These are phyloP conservation scores for Smutsia gigantea DNA, from an alignment of 2,797 vertebrate genomes.

Conservation along the genomic window DNA sequence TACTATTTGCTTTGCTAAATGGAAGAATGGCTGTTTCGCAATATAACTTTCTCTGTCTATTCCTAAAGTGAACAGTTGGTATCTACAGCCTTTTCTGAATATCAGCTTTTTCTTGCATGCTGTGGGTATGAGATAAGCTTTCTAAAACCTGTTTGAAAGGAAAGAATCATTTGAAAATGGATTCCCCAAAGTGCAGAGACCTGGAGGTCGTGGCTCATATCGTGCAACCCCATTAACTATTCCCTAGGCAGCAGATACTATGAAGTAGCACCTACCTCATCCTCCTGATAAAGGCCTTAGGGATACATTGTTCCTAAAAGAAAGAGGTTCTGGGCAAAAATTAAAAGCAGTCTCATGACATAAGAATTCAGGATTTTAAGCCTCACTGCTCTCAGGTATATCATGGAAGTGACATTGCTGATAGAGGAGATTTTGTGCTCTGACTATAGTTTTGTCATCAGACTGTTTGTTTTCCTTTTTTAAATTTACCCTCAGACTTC, in stretches of 20 bases:
- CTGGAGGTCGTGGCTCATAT: neutral
- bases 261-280: neutral
- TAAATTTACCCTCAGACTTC: neutral
- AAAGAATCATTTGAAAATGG: constrained; percentile 42
- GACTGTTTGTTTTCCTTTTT: neutral
- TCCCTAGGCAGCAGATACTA: neutral
- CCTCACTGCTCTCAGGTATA: neutral
- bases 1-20: neutral
- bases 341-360: constrained; percentile 8
- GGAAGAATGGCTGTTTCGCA: neutral
- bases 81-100: neutral
- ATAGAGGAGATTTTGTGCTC: neutral
- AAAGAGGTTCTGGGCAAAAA: constrained; percentile 26
- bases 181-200: constrained; percentile 27
- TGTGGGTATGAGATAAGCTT: constrained; percentile 3
- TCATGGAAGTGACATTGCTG: constrained; percentile 17
- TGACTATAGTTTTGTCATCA: neutral
- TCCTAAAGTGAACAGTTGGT: neutral
- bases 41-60: neutral
- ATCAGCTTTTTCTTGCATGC: neutral
- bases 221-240: constrained; percentile 39
- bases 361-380: constrained; percentile 54
- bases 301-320: constrained; percentile 42
- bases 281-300: neutral
- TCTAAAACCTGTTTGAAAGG: constrained; percentile 5